phyloP scores from a whole-genome alignment of 1,140 invertebrate species.

The Rhynchophorus ferrugineus region DNA sequence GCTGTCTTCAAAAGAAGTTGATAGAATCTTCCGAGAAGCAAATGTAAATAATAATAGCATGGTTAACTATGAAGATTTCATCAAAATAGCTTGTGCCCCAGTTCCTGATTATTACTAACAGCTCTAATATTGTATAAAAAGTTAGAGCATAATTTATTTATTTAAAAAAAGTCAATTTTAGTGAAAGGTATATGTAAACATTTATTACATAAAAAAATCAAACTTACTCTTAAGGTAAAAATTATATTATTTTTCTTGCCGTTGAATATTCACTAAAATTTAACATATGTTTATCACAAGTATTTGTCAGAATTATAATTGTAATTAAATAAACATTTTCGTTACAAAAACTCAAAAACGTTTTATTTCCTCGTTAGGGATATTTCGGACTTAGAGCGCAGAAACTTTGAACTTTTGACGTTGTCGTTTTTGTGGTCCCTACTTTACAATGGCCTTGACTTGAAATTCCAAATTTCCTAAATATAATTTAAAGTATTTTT shows the following conservation, averaged over 20 bases:
- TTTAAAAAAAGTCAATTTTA: too few species aligned
- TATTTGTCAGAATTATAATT: not conserved
- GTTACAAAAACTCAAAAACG: too few species aligned
- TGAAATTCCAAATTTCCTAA: too few species aligned
- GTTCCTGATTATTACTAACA: constrained; percentile 89
- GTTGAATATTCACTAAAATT: not conserved
- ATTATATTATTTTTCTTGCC: not conserved
- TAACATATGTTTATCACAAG: not conserved
- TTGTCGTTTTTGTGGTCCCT: too few species aligned
- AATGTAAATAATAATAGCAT: constrained; percentile 76
- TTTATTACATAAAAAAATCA: too few species aligned
- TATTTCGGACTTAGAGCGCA: not conserved
- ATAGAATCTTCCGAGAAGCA: constrained; percentile 88
- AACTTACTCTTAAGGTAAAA: too few species aligned
- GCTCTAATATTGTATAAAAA: not conserved
- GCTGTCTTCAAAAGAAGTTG: constrained; percentile 84
- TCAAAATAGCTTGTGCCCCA: constrained; percentile 88
- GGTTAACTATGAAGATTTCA: constrained; percentile 86
- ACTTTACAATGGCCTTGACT: too few species aligned
- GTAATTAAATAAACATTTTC: not conserved
- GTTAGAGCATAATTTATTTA: too few species aligned
- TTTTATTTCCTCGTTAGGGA: not conserved
- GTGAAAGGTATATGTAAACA: too few species aligned
- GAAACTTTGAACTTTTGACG: not conserved
- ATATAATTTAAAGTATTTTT: too few species aligned